Base-by-base conservation (phyloP, 2,888 invertebrate species). In the Marasmarcha lunaedactyla region DNA sequence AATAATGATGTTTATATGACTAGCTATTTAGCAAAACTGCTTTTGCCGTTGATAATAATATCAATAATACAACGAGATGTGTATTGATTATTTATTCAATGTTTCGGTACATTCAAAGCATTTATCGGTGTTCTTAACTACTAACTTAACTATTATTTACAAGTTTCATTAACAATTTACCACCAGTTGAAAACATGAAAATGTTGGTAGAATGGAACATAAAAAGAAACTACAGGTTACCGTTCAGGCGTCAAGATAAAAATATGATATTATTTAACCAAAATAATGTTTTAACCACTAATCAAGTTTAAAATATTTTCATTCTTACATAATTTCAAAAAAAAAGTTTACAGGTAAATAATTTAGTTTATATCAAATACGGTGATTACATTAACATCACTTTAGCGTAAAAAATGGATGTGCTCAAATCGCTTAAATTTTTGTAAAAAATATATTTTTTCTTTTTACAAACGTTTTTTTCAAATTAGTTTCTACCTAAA, bases 41-140 rank as follows among this genome's bases (percentile, higher is more conserved):
- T n/a, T n/a, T n/a, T n/a, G n/a, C n/a, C n/a, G n/a, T n/a, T n/a
- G n/a, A n/a, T n/a, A n/a, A n/a, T n/a, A n/a, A n/a, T n/a, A n/a
- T n/a, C n/a, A 20, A 20, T 20, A 20, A 20, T 5, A 20, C 20
- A 20, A 7, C 20, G 7, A 20, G 4, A 20, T 20, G 7, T 20
- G 3, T n/a, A 5, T 20, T 5, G 7, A 20, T 20, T 20, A 7
- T 20, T 20, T 20, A 61, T 59, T 58, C 59, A 58, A 71, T 51
- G 52, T 73, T 79, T 77, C 74, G 71, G 78, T 81, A 81, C 81
- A 81, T 71, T 69, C 64, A 81, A 81, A 81, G 81, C 79, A 65
- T 71, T 63, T 30, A 30, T 30, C 11, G 51, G 48, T 48, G 48
- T 30, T 30, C 30, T 11, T 30, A 30, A 3, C 3, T 20, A 20